phyloP scores from a whole-genome alignment of 2,888 invertebrate genomes.

The Megaustenia siamemsis region DNA sequence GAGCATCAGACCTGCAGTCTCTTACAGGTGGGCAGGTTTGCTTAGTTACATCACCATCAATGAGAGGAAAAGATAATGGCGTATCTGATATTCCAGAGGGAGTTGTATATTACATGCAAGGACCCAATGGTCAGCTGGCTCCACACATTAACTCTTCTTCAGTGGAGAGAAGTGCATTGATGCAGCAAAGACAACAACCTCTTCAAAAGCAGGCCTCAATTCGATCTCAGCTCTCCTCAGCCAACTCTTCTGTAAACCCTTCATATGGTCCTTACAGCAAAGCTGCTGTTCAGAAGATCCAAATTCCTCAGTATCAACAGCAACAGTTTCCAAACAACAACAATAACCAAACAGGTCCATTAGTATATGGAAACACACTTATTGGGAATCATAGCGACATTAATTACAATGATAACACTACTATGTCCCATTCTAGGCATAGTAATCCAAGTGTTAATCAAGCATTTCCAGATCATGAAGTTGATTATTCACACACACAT shows the following conservation, averaged over 20 bases:
- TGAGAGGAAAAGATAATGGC: neutral
- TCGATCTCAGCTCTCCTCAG: neutral
- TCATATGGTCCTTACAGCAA: constrained; percentile 47
- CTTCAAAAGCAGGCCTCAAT: constrained; percentile 14
- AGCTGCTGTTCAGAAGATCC: constrained; percentile 6
- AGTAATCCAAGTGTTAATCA: neutral
- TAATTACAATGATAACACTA: neutral
- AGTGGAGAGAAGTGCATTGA: neutral
- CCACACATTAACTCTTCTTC: neutral
- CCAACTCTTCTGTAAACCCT: constrained; percentile 31
- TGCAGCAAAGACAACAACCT: neutral
- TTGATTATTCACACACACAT: constrained; percentile 18
- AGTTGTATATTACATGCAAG: constrained; percentile 30
- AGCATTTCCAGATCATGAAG: neutral
- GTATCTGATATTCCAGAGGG: neutral
- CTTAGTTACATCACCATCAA: neutral
- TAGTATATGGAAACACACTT: neutral
- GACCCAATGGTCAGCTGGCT: constrained; percentile 12
- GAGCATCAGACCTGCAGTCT: neutral
- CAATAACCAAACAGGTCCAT: neutral
- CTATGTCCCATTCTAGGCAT: neutral
- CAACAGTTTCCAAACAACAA: neutral
- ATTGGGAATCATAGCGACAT: neutral
- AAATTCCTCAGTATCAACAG: neutral
- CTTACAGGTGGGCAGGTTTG: constrained; percentile 5